These are phyloP conservation scores for Hydropsyche betteni DNA, from an alignment of 2,888 invertebrate genomes.

Conservation along the genomic window DNA sequence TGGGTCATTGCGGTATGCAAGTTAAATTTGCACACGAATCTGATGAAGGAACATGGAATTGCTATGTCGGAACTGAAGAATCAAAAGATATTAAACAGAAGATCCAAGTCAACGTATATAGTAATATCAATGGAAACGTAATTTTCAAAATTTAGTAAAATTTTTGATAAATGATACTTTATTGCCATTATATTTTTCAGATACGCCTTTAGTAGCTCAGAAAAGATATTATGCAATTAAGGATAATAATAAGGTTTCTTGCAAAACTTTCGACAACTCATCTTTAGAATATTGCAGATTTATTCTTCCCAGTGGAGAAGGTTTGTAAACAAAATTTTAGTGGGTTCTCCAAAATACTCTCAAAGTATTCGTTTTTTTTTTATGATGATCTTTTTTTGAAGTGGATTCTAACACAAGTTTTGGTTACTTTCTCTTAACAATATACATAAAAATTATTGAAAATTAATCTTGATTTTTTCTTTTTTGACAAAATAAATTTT, in stretches of 20 bases:
- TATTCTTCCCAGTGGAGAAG: conserved; percentile 50
- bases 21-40: conserved; percentile 36
- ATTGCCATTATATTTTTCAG: conserved; percentile 12
- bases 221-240: conserved; percentile 8
- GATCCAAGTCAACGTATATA: conserved; percentile 42
- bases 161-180: neutral
- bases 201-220: conserved; percentile 17
- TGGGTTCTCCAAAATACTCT: too few relatives aligned
- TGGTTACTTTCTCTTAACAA: too few relatives aligned
- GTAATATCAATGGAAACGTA: neutral
- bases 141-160: neutral
- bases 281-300: conserved; percentile 52
- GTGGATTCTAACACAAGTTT: too few relatives aligned
- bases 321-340: conserved; percentile 31
- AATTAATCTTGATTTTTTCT: too few relatives aligned
- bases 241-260: conserved; percentile 31
- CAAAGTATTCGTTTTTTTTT: too few relatives aligned
- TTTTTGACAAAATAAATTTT: too few relatives aligned
- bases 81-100: conserved; percentile 14
- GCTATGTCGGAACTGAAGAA: conserved; percentile 41
- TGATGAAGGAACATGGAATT: conserved; percentile 47
- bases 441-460: neutral
- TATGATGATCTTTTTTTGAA: too few relatives aligned
- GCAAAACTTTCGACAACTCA: conserved; percentile 45
- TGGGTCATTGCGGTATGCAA: conserved; percentile 48